Base-by-base conservation (phyloP, 2,113 vertebrate species). In the Calidris pugnax region DNA sequence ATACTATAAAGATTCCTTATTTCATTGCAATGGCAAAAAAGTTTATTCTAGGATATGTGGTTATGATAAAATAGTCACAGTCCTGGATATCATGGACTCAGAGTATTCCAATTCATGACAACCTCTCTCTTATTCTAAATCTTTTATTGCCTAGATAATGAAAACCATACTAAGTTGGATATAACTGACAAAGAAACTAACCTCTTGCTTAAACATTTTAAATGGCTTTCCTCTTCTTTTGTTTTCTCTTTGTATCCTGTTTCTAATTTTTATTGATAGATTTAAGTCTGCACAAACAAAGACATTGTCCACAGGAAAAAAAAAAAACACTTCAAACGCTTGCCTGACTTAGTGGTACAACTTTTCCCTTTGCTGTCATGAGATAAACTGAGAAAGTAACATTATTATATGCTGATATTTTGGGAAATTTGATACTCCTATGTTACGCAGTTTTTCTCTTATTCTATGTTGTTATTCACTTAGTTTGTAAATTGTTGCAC, bases 31-130 rank as follows among this genome's bases (percentile, higher is more conserved):
- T 89, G 37, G 56, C 48, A 95, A 93, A 97, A 71, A 83, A 93
- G 86, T 73, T 95, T 96, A 90, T 96, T 97, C 72, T 88, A 96
- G 96, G 93, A 83, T 97, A 95, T 89, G 88, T 81, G 75, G 84
- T 95, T 96, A 60, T 96, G 63, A 85, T 94, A 95, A 97, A 97
- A 90, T 83, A 95, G 78, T 95, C 76, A 89, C 43, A 80, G 18
- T n/a, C 26, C 47, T 89, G 10, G 55, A 92, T 71, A 21, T 81
- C 51, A 81, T 63, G 43, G 55, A 39, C 60, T 97, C 59, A 95
- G 39, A 95, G 35, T 81, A 86, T 82, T 89, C 64, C 74, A 94
- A 37, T 68, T 93, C 51, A 92, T 64, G 63, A 93, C 20, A 94
- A 75, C 39, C 14, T 64, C 15, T 87, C 67, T 26, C 22, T 86